Conservation (phyloP, 2,113 vertebrate genomes). For the Pachyramphus minor region DNA sequence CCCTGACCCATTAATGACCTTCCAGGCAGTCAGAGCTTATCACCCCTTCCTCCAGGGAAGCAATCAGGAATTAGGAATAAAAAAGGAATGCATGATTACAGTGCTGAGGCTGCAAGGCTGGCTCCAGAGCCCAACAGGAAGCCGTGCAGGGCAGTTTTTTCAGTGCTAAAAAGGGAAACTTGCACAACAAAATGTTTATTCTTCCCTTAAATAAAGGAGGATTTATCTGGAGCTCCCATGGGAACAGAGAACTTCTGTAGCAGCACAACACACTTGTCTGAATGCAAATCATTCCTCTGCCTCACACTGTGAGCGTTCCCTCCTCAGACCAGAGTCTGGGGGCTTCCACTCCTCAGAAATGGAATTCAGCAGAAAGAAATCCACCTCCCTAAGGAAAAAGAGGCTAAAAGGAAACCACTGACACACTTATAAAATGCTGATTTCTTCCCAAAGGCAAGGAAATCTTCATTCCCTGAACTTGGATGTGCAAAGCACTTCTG, state of each 20-base stretch:
- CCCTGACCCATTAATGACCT: neutral
- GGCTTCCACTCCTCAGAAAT: neutral
- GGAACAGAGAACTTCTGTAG: conserved; percentile 34
- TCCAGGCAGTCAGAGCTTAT: neutral
- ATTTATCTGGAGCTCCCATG: conserved; percentile 12
- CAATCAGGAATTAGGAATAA: neutral
- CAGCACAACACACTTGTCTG: neutral
- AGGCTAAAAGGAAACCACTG: neutral
- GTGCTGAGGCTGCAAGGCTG: neutral
- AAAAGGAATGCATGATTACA: neutral
- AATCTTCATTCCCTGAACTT: neutral
- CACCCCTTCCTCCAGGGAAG: neutral
- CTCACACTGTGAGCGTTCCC: neutral
- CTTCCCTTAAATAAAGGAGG: conserved; percentile 27
- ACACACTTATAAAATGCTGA: neutral
- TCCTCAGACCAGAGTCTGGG: neutral
- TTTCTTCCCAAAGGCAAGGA: neutral
- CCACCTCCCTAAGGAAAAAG: neutral
- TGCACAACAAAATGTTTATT: conserved; percentile 47
- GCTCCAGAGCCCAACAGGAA: conserved; percentile 52
- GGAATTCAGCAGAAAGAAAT: neutral
- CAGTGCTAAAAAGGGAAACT: conserved; percentile 54
- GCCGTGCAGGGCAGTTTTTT: neutral
- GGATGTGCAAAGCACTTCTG: neutral
- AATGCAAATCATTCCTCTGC: conserved; percentile 21